Base-by-base conservation (phyloP, 1,140 invertebrate species). In the Latrodectus geometricus region DNA sequence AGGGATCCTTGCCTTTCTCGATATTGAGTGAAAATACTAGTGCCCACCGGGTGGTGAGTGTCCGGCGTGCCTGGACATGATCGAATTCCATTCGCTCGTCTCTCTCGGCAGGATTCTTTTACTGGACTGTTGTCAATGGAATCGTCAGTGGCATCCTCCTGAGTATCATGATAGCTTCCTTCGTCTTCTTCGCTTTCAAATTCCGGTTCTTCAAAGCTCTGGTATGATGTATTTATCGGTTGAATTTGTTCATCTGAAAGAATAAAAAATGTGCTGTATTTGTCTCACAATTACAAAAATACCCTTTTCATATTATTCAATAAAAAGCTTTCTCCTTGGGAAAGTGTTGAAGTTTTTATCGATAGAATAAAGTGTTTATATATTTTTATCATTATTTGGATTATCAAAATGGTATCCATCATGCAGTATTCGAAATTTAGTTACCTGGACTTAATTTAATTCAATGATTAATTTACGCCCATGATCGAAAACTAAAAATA, bases 1-100 rank as follows among this genome's bases (percentile, higher is more conserved):
- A 75, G 20, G 0, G 85, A 87, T 9, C 85, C 85, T 35, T 80
- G 74, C 23, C 77, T 79, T 48, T 87, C 77, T 21, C 76, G 48
- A 48, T 79, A 87, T 23, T 74, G 76, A 48, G 35, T 21, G 21
- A 87, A 87, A 5, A 66, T 20, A 23, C 20, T 66, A 4, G 66
- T 20, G 4, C 76, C 77, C n/a, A 12, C n/a, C 0, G 75, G 21
- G 14, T 84, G 81, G 14, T 86, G 83, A 70, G 85, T 66, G 48
- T 79, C 76, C 12, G 85, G 85, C 9, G 85, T 87, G 65, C 85
- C 85, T 9, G 85, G 85, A 54, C 77, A 87, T 0, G 85, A 87
- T 9, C 77, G n/a, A 2, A 66, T 87, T 0, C 76, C 85, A 12
- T 15, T 21, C n/a, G 9, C 48, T 15, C n/a, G n/a, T 11, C 56